Conservation (phyloP, 1,140 invertebrate genomes). For the Araneus ventricosus region DNA sequence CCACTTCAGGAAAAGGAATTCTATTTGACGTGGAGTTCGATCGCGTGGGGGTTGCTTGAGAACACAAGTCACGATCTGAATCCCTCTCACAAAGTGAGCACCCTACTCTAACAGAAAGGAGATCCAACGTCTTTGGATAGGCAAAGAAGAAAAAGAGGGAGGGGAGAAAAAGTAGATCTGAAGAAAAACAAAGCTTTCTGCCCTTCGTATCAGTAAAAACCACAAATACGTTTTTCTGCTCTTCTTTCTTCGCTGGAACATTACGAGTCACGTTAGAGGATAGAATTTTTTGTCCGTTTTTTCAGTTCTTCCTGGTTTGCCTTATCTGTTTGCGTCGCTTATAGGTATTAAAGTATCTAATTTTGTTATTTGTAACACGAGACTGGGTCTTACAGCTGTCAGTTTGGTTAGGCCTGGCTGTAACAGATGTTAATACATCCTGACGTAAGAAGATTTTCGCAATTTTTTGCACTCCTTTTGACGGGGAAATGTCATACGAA, state of each 20-base stretch:
- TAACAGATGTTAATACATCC: background rate
- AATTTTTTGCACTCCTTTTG: background rate
- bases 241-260: background rate
- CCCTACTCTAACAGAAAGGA: conserved; percentile 14
- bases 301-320: background rate
- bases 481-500: background rate
- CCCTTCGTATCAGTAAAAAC: conserved; percentile 29
- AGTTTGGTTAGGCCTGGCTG: background rate
- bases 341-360: conserved; percentile 22
- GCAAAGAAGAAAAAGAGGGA: background rate
- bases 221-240: conserved; percentile 11
- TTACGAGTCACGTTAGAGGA: conserved; percentile 27
- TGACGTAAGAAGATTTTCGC: background rate
- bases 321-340: background rate
- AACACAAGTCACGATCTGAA: conserved; percentile 3
- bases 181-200: conserved; percentile 36
- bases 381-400: background rate
- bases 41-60: background rate
- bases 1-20: background rate
- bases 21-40: conserved; percentile 12
- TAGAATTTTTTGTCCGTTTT: background rate
- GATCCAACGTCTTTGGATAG: background rate
- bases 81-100: conserved; percentile 18
- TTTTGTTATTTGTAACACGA: conserved; percentile 17
- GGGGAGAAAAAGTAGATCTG: background rate